A percentile compares a stretch with the other conserved stretches of the same genome.
These are phyloP conservation scores for Spisula solida DNA, from an alignment of 2,888 invertebrate genomes.

Conservation along the genomic window DNA sequence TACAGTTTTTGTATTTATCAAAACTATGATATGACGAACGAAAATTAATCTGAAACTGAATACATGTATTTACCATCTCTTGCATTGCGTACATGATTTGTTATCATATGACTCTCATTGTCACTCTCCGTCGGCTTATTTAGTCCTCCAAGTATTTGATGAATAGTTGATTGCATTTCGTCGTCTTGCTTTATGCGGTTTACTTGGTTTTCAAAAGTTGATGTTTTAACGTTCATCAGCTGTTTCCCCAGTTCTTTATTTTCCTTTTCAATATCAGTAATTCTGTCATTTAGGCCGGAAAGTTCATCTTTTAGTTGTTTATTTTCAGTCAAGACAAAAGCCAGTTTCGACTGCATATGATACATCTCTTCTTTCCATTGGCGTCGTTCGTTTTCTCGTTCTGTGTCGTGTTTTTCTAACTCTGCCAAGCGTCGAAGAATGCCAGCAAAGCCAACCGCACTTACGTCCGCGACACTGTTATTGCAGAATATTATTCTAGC, in stretches of 20 bases:
- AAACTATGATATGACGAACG: too few species aligned
- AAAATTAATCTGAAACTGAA: too few species aligned
- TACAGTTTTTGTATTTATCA: too few species aligned
- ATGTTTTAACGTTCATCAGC: not conserved
- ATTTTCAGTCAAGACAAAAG: not conserved
- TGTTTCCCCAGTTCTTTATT: not conserved
- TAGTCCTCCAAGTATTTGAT: not conserved
- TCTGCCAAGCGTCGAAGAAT: not conserved
- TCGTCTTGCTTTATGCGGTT: not conserved
- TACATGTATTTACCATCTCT: not conserved
- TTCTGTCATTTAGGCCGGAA: not conserved
- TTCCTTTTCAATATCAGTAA: not conserved
- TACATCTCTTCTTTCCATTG: not conserved
- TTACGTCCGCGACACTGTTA: not conserved
- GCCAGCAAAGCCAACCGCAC: not conserved
- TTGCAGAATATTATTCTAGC: not conserved
- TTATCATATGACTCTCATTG: not conserved
- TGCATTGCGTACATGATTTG: not conserved
- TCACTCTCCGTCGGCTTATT: not conserved
- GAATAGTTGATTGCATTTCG: not conserved
- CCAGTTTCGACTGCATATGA: not conserved
- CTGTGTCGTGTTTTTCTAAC: not conserved
- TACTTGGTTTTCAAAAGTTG: not conserved
- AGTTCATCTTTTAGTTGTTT: not conserved
- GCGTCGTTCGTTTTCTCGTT: not conserved